Evolutionary conservation across 2,888 invertebrate genomes (phyloP), one percentile per base, ranked within the genome.

Genomic region (Torymus tubicola): DNA sequence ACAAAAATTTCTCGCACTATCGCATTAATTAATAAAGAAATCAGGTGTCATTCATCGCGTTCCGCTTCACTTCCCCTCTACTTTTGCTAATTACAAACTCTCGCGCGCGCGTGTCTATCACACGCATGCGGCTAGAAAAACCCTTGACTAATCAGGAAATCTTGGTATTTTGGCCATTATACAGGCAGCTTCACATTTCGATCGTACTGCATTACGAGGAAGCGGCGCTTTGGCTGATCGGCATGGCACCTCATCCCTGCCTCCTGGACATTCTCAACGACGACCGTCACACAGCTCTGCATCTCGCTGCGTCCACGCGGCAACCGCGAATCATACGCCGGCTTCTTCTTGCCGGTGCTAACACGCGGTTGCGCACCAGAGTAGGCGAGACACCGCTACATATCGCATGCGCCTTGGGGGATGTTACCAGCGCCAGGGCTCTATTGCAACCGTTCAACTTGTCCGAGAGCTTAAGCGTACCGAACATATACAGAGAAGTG

Each of bases 341-440:
- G 91, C 92, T 98, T 79, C 93, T 98, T 50, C 92, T 95, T 31
- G 96, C 96, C 0, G 98, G 98, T 14, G 97, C 97, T 0, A 89
- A 91, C 71, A 13, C 61, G 1, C 2, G 24, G 18, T 42, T 42
- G 42, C 16, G 96, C 64, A 96, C 97, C 88, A 91, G 93, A 72
- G 92, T 93, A 78, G 98, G 98, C 2, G 96, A 97, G 89, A 97
- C 97, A 0, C 95, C 98, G 0, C 91, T 98, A 5, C 98, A 98
- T 89, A 92, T 97, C 79, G 97, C 98, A 0, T 95, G 96, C 78
- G 92, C 93, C 78, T 92, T 92, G 14, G 96, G 95, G 5, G 93
- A 96, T 87, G 87, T 94, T 50, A 93, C 93, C 58, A 95, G 95
- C 87, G 93, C 96, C 13, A 93, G 93, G 85, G 95, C 96, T 0